Evolutionary conservation across 2,797 vertebrate species (phyloP), one percentile per base, ranked within the genome.

Genomic region (Dendrocincla tyrannina): DNA sequence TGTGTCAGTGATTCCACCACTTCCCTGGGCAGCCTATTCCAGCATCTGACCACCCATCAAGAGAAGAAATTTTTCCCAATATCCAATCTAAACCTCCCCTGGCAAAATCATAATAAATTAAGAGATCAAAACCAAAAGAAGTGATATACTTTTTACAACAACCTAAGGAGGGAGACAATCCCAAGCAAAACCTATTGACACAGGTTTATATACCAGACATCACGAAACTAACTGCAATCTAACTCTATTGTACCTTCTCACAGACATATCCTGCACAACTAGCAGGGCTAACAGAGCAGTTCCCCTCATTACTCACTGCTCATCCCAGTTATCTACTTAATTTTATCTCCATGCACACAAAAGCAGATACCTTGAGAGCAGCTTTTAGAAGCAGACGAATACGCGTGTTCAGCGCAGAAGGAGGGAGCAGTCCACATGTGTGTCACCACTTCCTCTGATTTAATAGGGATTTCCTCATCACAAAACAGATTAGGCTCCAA

Each of bases 351-450:
- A 12, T 8, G 5, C 10, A 50, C 3, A 74, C 16, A 85, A 63
- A 73, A 60, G 23, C 7, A 82, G 97, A 98, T 98, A 99, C 99
- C 99, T 98, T 99, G 99, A 86, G 99, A 98, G 67, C 98, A 99
- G 95, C 99, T 99, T 97, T 99, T 99, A 50, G 99, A 99, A 89
- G 99, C 99, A 30, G 99, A 99, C 2, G 99, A 99, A 94, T 99
- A 99, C 2, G 99, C 99, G 1, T 99, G 99, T 32, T 99, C 99
- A 0, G 99, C 98, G 56, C 99, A 99, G 97, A 99, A 99, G 0
- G 99, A 99, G 30, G 99, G 99, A 20, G 98, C 98, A 2, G 99
- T 99, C 99, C 99, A 99, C 99, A 99, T 99, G 97, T 99, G 99
- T 87, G 99, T 99, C 80, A 99, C 99, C 46, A 99, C 99, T 96